These are phyloP conservation scores for Cyprinus carpio DNA, from an alignment of 2,113 vertebrate genomes.

Conservation along the genomic window DNA sequence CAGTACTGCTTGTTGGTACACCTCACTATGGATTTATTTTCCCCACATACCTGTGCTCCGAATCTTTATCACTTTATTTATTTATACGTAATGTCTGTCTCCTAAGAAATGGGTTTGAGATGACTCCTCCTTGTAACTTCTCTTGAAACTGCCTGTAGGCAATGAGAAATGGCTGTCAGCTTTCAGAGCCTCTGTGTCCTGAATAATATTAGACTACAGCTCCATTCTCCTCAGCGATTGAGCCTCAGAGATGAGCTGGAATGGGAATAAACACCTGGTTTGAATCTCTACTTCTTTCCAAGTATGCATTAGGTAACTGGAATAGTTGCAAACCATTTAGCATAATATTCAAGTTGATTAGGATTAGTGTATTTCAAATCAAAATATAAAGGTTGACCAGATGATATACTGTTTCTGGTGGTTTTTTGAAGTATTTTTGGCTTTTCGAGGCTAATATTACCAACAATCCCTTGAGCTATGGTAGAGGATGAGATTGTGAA, in stretches of 20 bases:
- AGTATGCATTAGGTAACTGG: not conserved
- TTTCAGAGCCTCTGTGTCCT: not conserved
- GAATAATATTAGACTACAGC: not conserved
- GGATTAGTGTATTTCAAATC: not conserved
- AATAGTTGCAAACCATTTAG: not conserved
- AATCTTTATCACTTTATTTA: not conserved
- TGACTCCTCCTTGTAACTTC: not conserved
- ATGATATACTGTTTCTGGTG: not conserved
- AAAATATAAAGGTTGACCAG: not conserved
- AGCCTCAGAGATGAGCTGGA: conserved; percentile 8
- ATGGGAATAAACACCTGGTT: not conserved
- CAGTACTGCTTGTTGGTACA: not conserved
- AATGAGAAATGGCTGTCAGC: conserved; percentile 1
- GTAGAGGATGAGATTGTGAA: not conserved
- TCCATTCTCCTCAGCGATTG: not conserved
- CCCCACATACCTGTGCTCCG: not conserved
- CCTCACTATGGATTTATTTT: not conserved
- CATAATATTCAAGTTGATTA: not conserved
- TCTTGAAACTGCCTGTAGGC: conserved; percentile 9
- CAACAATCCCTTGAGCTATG: not conserved
- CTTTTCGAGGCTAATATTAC: not conserved
- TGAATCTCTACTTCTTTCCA: not conserved
- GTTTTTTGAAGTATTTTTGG: not conserved
- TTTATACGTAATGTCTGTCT: not conserved
- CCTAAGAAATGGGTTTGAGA: not conserved